Percentiles rank a stretch among this genome's conserved stretches.
Conservation (phyloP, 2,797 vertebrate genomes). For the Rhinella marina region DNA sequence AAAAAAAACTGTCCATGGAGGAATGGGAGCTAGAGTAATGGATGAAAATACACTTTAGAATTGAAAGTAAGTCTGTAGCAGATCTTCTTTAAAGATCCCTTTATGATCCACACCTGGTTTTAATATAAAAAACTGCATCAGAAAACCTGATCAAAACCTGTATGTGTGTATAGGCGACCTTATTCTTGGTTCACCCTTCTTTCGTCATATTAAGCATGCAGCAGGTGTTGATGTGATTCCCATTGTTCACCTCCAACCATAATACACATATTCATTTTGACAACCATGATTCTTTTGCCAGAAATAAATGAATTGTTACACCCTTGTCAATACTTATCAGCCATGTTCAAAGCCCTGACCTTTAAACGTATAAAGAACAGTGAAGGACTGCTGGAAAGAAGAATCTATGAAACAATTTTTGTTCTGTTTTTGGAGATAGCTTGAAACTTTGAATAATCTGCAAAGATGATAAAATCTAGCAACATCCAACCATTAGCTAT, state of each 20-base stretch:
- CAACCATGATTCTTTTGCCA: background rate
- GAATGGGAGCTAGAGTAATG: too few relatives aligned
- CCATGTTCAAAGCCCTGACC: too few relatives aligned
- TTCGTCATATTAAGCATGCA: background rate
- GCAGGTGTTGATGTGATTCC: background rate
- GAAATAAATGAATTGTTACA: background rate
- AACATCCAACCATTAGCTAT: background rate
- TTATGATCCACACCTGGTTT: too few relatives aligned
- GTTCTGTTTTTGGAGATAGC: background rate
- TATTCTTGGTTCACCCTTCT: background rate
- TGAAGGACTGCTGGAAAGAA: background rate
- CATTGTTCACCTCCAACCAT: background rate
- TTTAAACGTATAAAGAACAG: too few relatives aligned
- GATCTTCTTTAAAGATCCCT: too few relatives aligned
- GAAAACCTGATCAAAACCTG: too few relatives aligned
- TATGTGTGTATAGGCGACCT: too few relatives aligned
- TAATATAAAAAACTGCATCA: too few relatives aligned
- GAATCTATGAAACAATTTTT: too few relatives aligned
- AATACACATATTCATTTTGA: background rate
- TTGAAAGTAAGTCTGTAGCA: too few relatives aligned
- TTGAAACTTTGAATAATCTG: background rate
- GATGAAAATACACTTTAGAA: too few relatives aligned
- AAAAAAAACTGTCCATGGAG: too few relatives aligned
- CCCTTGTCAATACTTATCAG: background rate
- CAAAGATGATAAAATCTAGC: background rate